Evolutionary conservation across 2,797 vertebrate genomes (phyloP).

Genomic region (Myoxocephalus aenaeus): DNA sequence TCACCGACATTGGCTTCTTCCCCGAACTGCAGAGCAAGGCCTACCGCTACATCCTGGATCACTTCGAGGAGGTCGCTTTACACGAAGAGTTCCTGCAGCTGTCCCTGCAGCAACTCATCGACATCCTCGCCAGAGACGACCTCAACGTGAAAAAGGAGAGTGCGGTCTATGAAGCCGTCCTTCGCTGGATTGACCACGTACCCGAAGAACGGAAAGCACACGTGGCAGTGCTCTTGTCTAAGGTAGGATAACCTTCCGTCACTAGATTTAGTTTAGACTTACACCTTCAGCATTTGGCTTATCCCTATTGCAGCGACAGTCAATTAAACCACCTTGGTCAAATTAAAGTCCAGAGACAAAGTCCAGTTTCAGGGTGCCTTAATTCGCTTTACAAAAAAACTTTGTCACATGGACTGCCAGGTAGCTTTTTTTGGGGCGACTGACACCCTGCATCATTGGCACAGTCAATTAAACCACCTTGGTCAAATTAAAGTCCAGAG

Average conservation of each 20-base stretch:
- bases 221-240: constrained; percentile 39
- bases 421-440: too few species aligned
- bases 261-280: not conserved
- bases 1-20: constrained; percentile 73
- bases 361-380: not conserved
- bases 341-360: not conserved
- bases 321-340: not conserved
- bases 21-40: constrained; percentile 74
- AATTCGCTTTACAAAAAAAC: too few species aligned
- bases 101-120: constrained; percentile 67
- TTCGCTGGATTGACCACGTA: constrained; percentile 44
- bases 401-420: too few species aligned
- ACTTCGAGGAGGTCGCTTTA: constrained; percentile 82
- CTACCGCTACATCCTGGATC: constrained; percentile 79
- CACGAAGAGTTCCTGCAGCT: constrained; percentile 78
- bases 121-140: constrained; percentile 84
- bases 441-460: not conserved
- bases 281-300: not conserved
- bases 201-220: constrained; percentile 24
- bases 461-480: not conserved
- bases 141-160: constrained; percentile 83
- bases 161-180: constrained; percentile 42
- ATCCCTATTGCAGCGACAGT: not conserved
- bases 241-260: constrained; percentile 33
- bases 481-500: not conserved